phyloP scores from a whole-genome alignment of 2,888 invertebrate species.

The Perithous albicinctus region DNA sequence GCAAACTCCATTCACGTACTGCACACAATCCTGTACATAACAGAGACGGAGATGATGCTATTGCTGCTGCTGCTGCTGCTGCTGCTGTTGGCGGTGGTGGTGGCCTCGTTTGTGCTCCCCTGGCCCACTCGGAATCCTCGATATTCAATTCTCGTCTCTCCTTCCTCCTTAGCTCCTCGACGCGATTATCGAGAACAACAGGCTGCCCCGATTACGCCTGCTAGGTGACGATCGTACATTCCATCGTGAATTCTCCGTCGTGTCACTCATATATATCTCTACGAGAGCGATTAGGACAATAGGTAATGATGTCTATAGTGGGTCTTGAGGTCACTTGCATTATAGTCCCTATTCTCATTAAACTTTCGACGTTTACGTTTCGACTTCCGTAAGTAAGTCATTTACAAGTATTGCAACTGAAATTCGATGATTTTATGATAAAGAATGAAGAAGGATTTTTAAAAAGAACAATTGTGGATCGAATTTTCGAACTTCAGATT shows the following conservation, averaged over 20 bases:
- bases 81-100: not conserved
- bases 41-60: constrained; percentile 12
- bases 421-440: too few relatives aligned
- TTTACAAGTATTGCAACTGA: too few relatives aligned
- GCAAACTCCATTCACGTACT: constrained; percentile 61
- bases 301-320: constrained; percentile 11
- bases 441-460: too few relatives aligned
- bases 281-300: not conserved
- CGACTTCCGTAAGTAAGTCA: too few relatives aligned
- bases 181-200: constrained; percentile 50
- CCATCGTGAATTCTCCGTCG: constrained; percentile 47
- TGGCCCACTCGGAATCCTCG: constrained; percentile 57
- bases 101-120: constrained; percentile 30
- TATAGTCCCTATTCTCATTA: not conserved
- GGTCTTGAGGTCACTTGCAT: not conserved
- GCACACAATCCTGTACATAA: constrained; percentile 39
- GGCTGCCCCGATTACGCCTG: constrained; percentile 52
- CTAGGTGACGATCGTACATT: constrained; percentile 59
- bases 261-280: constrained; percentile 21
- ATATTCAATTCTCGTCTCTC: constrained; percentile 62
- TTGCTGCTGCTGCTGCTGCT: not conserved
- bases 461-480: too few relatives aligned
- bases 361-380: not conserved
- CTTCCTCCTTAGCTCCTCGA: constrained; percentile 54
- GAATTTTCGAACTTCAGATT: too few relatives aligned